These are phyloP conservation scores for Harlomillsia oculata DNA, from an alignment of 1,140 invertebrate genomes.

Conservation along the genomic window DNA sequence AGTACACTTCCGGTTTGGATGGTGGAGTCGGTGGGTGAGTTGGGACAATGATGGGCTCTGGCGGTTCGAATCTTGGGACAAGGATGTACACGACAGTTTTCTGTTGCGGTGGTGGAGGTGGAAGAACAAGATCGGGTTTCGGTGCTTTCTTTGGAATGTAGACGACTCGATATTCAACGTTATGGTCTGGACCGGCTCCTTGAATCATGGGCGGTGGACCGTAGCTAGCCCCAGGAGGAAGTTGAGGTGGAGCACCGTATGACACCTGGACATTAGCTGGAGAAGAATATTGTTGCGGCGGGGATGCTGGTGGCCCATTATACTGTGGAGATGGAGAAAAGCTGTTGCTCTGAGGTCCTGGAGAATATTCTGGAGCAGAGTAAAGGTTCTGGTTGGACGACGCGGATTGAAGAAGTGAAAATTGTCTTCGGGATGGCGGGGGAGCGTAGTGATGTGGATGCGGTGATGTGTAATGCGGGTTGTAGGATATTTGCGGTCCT, in stretches of 20 bases:
- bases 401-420: neutral
- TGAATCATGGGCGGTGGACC: constrained; percentile 19
- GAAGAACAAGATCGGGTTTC: constrained; percentile 18
- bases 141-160: constrained; percentile 17
- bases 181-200: constrained; percentile 21
- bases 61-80: constrained; percentile 14
- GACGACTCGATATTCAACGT: constrained; percentile 21
- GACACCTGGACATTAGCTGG: constrained; percentile 19
- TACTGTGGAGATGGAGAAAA: neutral
- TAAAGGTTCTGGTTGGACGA: neutral
- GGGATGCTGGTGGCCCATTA: neutral
- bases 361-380: too few relatives aligned
- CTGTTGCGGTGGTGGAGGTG: constrained; percentile 22
- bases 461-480: neutral
- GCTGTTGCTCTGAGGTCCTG: neutral
- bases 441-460: neutral
- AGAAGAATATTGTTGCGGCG: constrained; percentile 12
- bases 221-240: constrained; percentile 13
- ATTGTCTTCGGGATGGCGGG: neutral
- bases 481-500: neutral
- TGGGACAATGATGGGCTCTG: constrained; percentile 22
- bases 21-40: constrained; percentile 20
- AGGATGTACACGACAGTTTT: constrained; percentile 25
- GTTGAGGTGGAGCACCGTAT: constrained; percentile 18
- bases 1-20: constrained; percentile 14